Percentiles rank a stretch among this genome's conserved stretches.
These are phyloP conservation scores for Epirrhoe alternata DNA, from an alignment of 2,888 invertebrate species.

Conservation along the genomic window DNA sequence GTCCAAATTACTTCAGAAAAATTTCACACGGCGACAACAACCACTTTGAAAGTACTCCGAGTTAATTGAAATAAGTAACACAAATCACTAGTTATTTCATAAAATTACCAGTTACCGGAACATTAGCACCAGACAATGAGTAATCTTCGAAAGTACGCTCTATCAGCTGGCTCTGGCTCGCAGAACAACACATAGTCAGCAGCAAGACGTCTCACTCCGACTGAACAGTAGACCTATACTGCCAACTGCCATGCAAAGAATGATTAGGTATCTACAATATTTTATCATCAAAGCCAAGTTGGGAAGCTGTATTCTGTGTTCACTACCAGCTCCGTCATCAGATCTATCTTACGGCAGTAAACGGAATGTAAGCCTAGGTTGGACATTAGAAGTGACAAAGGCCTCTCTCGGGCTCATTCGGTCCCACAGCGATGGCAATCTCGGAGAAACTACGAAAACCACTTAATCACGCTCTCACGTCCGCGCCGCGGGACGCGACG, in stretches of 20 bases:
- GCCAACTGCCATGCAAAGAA: no score
- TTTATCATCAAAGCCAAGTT: no score
- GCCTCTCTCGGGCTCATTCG: constrained; percentile 6
- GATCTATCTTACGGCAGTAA: no score
- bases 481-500: constrained; percentile 24
- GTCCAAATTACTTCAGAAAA: not conserved
- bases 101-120: constrained; percentile 18
- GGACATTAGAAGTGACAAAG: constrained; percentile 5
- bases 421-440: constrained; percentile 36
- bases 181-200: not conserved
- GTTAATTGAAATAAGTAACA: constrained; percentile 11
- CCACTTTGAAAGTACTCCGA: constrained; percentile 15
- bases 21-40: not conserved
- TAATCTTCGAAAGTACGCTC: constrained; percentile 12
- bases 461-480: constrained; percentile 43
- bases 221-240: not conserved
- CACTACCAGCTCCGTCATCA: no score
- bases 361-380: not conserved
- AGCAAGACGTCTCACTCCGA: not conserved
- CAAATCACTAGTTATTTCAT: constrained; percentile 3
- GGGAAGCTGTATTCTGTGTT: no score
- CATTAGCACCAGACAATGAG: constrained; percentile 24
- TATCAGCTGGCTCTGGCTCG: not conserved
- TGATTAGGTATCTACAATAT: no score
- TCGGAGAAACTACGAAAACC: constrained; percentile 44